phyloP scores from a whole-genome alignment of 2,113 vertebrate genomes.

The Etheostoma spectabile region DNA sequence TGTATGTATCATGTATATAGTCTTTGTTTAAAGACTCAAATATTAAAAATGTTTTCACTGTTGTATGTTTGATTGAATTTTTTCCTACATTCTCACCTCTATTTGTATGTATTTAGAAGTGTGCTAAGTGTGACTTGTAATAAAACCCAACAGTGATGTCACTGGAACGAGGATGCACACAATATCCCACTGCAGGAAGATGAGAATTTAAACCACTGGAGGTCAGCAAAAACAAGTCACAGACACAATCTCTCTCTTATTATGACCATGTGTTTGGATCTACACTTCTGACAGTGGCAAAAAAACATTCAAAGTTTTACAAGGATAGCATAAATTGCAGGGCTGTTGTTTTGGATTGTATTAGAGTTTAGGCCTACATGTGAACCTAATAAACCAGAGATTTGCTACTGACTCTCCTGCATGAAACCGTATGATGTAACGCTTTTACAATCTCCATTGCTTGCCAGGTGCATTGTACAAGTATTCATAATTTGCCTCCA shows the following conservation, averaged over 20 bases:
- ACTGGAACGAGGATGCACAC: neutral
- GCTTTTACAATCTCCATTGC: neutral
- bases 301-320: neutral
- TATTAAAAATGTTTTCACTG: neutral
- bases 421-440: neutral
- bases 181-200: neutral
- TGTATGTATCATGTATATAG: no score
- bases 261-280: no score
- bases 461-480: neutral
- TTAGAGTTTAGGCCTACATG: neutral
- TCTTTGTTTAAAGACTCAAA: neutral
- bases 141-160: neutral
- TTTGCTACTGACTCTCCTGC: neutral
- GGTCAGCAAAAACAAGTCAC: neutral
- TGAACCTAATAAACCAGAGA: neutral
- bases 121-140: neutral
- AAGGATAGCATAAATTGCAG: neutral
- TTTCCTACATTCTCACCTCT: neutral
- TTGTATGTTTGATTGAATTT: neutral
- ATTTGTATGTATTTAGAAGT: neutral
- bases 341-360: no score
- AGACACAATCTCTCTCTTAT: no score
- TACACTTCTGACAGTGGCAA: neutral
- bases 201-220: neutral
- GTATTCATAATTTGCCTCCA: neutral